These are phyloP conservation scores for Erithacus rubecula DNA, from an alignment of 2,797 vertebrate genomes.

Conservation along the genomic window DNA sequence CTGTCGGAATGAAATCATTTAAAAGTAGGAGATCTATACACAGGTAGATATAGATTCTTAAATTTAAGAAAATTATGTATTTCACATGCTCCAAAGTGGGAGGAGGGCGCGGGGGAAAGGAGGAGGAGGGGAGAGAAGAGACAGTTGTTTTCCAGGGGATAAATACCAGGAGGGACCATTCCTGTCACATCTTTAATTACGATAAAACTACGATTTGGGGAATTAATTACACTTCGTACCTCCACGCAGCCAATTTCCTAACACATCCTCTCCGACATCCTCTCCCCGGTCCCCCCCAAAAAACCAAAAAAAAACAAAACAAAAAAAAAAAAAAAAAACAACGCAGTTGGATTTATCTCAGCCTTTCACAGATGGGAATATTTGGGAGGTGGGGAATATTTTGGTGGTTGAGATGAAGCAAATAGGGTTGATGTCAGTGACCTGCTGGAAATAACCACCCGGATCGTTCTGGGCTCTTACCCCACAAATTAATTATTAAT, in stretches of 20 bases:
- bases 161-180: background rate
- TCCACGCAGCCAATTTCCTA: background rate
- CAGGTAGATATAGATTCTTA: too few relatives aligned
- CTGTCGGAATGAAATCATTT: accelerated
- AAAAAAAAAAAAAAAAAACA: background rate
- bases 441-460: background rate
- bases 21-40: accelerated
- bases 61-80: background rate
- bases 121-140: background rate
- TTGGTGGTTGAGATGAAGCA: background rate
- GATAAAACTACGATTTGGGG: background rate
- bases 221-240: background rate
- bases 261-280: background rate
- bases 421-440: background rate
- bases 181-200: background rate
- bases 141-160: background rate
- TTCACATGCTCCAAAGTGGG: background rate
- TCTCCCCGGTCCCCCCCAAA: too few relatives aligned
- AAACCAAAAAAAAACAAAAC: too few relatives aligned
- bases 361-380: background rate
- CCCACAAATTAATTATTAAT: background rate
- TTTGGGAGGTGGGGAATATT: background rate
- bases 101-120: background rate
- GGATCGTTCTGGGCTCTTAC: background rate
- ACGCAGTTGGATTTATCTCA: background rate